A percentile compares a stretch with the other conserved stretches of the same genome.
Evolutionary conservation across 1,140 invertebrate genomes (phyloP).

Genomic region (Magallana ariakensis): DNA sequence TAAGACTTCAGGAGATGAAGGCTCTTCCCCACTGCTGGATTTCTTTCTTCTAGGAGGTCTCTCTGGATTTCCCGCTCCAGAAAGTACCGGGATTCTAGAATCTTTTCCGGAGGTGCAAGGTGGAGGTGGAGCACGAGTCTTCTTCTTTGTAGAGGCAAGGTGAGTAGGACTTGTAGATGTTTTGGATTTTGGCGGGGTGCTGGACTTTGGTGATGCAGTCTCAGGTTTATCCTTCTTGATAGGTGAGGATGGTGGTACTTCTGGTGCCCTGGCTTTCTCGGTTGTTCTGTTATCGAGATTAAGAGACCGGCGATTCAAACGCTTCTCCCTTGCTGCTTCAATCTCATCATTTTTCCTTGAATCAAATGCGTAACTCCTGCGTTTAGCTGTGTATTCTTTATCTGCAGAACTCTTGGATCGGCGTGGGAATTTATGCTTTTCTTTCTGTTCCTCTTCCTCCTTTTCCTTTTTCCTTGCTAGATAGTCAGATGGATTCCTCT

Average conservation of each 20-base stretch:
- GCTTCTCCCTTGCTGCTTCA: slow-evolving; percentile 63
- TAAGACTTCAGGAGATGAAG: slow-evolving; percentile 18
- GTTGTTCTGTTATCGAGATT: slow-evolving; percentile 56
- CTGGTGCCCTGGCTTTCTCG: slow-evolving; percentile 14
- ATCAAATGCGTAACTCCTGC: slow-evolving; percentile 47
- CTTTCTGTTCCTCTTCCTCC: slow-evolving; percentile 67
- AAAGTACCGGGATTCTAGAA: slow-evolving; percentile 47
- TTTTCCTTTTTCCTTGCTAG: slow-evolving; percentile 65
- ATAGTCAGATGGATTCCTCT: slow-evolving; percentile 74
- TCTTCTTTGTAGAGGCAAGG: slow-evolving; percentile 49
- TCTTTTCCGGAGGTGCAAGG: slow-evolving; percentile 47
- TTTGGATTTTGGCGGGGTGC: neutral
- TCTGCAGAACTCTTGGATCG: slow-evolving; percentile 58
- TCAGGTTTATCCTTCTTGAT: slow-evolving; percentile 33
- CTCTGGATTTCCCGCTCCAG: slow-evolving; percentile 33
- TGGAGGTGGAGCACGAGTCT: slow-evolving; percentile 52
- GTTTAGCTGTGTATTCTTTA: slow-evolving; percentile 55
- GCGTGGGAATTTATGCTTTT: slow-evolving; percentile 61
- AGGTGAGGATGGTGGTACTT: neutral
- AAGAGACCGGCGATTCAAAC: slow-evolving; percentile 65
- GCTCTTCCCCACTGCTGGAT: slow-evolving; percentile 27
- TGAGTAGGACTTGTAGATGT: slow-evolving; percentile 33
- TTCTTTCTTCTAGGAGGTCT: slow-evolving; percentile 49
- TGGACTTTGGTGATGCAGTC: neutral
- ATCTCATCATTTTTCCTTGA: slow-evolving; percentile 52